Evolutionary conservation across 2,113 vertebrate species (phyloP), one percentile per base, ranked within the genome.

Genomic region (Salvelinus namaycush): DNA sequence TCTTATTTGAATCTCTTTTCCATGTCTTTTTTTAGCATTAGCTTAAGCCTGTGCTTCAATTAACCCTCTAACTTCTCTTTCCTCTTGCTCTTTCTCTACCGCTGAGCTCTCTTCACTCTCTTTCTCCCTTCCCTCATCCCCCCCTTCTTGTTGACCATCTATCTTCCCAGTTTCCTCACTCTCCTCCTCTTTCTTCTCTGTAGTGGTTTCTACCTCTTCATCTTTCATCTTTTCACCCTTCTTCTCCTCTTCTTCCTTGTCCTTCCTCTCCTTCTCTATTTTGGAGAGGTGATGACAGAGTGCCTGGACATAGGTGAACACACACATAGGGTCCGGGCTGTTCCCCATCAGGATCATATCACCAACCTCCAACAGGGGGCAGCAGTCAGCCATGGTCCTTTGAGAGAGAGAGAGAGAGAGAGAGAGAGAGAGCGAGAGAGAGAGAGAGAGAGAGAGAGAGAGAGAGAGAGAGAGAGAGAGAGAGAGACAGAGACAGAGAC

Each of bases 221-320:
- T 85, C 79, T 79, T 8, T 70, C 22, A 22, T 13, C 8, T 12
- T 81, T 1, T 80, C 77, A 7, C 2, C 34, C 74, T 83, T 79
- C 18, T 72, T 75, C 73, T 44, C 39, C 22, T 29, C 83, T 9
- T 74, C 57, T 24, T 2, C 72, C 2, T 65, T 79, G 77, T 93
- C 93, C 78, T 76, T 93, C 75, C 88, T 78, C 87, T 94, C 90
- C 86, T 95, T 95, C 87, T 95, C 92, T 78, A 94, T 92, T 84
- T 94, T 93, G 84, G 93, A 90, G 44, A 92, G 82, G 86, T 75
- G 87, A 85, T 93, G 94, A 82, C 93, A 93, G 78, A 95, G 93
- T 76, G 95, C 93, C 90, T 95, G 95, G 73, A 95, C 92, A 26
- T 94, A 95, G 29, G 94, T 94, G 89, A 93, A 93, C 68, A 92